A percentile compares a stretch with the other conserved stretches of the same genome.
phyloP scores from a whole-genome alignment of 37 sponge, comb jelly and placozoan genomes.

The Axinella damicornis region DNA sequence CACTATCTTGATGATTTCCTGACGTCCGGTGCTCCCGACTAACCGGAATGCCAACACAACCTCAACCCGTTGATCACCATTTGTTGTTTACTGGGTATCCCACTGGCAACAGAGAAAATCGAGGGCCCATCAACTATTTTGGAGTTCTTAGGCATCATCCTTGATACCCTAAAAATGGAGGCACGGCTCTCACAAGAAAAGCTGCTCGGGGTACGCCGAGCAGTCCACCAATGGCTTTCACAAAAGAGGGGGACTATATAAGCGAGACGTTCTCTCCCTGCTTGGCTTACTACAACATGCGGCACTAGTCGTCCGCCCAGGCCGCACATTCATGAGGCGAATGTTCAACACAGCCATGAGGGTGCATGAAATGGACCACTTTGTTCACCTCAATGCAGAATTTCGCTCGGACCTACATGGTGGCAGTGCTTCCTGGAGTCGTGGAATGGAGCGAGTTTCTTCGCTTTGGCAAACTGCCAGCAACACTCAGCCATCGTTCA shows the following conservation, averaged over 20 bases:
- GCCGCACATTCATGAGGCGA: background rate
- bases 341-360: background rate
- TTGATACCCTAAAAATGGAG: conserved; percentile 23
- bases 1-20: conserved; percentile 49
- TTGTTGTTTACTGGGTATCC: conserved; percentile 22
- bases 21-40: background rate
- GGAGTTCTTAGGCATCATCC: conserved; percentile 30
- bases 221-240: background rate
- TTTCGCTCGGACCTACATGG: too few species aligned
- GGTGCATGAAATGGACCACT: background rate
- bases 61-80: background rate
- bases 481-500: background rate
- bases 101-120: conserved; percentile 37
- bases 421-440: conserved; percentile 3
- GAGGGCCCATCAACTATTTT: conserved; percentile 32
- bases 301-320: conserved; percentile 19
- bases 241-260: background rate
- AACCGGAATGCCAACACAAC: background rate
- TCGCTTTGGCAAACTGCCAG: background rate
- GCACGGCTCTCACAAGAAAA: conserved; percentile 19
- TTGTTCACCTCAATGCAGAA: background rate
- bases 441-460: conserved; percentile 35
- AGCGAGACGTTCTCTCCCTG: conserved; percentile 12
- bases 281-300: conserved; percentile 46
- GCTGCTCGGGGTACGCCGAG: background rate